Evolutionary conservation across 2,113 vertebrate species (phyloP).

Genomic region (Dasyurus viverrinus): DNA sequence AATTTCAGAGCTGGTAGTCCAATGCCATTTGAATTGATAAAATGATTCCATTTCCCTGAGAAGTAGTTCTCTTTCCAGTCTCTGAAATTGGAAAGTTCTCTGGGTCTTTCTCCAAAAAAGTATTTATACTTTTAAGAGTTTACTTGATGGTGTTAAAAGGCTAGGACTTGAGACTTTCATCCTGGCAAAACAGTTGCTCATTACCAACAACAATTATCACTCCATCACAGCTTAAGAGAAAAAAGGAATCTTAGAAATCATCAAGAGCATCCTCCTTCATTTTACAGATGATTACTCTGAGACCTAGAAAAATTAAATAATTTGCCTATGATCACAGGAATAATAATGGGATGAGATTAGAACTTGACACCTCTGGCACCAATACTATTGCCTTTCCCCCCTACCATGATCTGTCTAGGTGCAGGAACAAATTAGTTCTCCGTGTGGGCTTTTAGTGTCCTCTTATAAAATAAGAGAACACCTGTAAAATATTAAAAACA

Average conservation of each 20-base stretch:
- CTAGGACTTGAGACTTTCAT: not conserved
- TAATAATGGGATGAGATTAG: not conserved
- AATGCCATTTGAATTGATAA: not conserved
- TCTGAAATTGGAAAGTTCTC: not conserved
- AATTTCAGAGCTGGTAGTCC: not conserved
- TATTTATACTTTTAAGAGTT: not conserved
- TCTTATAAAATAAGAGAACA: not conserved
- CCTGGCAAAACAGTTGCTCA: not conserved
- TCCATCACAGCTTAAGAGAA: not conserved
- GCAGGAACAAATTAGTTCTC: not conserved
- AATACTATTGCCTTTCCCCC: not conserved
- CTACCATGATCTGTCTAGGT: not conserved
- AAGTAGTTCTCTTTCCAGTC: not conserved
- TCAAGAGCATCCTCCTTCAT: not conserved
- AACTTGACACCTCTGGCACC: not conserved
- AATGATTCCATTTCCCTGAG: not conserved
- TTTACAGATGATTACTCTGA: not conserved
- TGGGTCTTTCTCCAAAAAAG: not conserved
- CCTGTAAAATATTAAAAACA: too few relatives aligned
- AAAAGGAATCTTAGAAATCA: not conserved
- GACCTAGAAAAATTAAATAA: too few relatives aligned
- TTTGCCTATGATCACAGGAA: not conserved
- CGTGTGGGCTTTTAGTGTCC: not conserved
- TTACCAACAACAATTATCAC: not conserved
- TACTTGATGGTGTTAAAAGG: not conserved